These are phyloP conservation scores for Lochmaea crataegi DNA, from an alignment of 2,888 invertebrate species.

Conservation along the genomic window DNA sequence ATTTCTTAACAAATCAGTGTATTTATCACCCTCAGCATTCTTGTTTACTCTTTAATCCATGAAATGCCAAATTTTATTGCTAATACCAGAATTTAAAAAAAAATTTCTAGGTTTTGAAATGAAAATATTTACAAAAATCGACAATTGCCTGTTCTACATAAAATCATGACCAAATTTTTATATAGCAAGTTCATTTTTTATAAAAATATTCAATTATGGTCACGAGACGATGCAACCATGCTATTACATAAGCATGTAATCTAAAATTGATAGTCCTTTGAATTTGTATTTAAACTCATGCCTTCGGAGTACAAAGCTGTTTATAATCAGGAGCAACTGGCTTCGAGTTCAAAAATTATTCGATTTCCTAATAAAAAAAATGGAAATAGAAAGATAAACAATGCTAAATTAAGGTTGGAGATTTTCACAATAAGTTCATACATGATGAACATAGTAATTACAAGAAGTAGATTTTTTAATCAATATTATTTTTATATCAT, in stretches of 20 bases:
- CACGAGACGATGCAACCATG: not conserved
- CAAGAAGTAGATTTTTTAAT: not conserved
- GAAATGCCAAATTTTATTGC: no score
- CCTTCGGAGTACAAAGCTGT: not conserved
- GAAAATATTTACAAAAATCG: no score
- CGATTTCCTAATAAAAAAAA: not conserved
- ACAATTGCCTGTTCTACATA: no score
- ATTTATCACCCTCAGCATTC: no score
- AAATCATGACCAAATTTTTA: no score
- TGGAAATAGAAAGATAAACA: not conserved
- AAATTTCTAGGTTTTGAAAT: no score
- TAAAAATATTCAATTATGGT: not conserved
- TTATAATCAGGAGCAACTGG: not conserved
- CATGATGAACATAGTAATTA: not conserved
- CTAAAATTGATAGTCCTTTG: constrained; percentile 17
- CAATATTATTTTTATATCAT: constrained; percentile 8
- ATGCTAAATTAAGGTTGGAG: not conserved
- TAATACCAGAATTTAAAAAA: no score
- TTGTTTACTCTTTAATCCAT: no score
- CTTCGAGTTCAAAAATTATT: no score
- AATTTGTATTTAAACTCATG: constrained; percentile 9
- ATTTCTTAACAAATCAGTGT: no score
- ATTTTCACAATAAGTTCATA: not conserved
- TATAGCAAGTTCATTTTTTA: no score
- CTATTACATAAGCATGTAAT: not conserved